Evolutionary conservation across 1,140 invertebrate species (phyloP).

Genomic region (Microplitis mediator): DNA sequence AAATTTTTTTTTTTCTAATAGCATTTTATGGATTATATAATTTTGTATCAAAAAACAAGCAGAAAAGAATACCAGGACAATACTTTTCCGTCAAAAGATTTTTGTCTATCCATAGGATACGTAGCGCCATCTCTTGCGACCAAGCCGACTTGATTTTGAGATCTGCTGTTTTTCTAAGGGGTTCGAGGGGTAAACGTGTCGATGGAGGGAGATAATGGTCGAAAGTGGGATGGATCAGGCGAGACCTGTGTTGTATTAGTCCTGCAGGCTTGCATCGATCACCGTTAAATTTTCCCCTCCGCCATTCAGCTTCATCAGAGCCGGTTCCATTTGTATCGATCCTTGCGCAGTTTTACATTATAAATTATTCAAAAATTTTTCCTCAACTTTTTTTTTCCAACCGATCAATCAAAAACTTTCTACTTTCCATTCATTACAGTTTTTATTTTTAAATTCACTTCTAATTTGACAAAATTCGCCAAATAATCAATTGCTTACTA

Average conservation of each 20-base stretch:
- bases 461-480: too few species aligned
- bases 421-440: too few species aligned
- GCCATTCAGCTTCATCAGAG: slow-evolving; percentile 37
- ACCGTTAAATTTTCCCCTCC: slow-evolving; percentile 9
- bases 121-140: slow-evolving; percentile 56
- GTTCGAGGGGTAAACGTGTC: neutral
- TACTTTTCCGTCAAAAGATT: neutral
- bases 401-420: too few species aligned
- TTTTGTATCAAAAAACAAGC: too few species aligned
- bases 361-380: neutral
- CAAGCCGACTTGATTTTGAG: slow-evolving; percentile 40
- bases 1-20: too few species aligned
- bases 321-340: slow-evolving; percentile 52
- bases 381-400: neutral
- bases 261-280: slow-evolving; percentile 21
- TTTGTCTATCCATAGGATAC: slow-evolving; percentile 18
- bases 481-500: too few species aligned
- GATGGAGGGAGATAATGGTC: slow-evolving; percentile 24
- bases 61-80: neutral
- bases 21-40: too few species aligned
- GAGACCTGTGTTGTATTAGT: slow-evolving; percentile 37
- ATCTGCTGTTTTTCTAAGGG: slow-evolving; percentile 1
- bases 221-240: slow-evolving; percentile 39
- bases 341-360: slow-evolving; percentile 21
- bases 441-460: too few species aligned